Evolutionary conservation across 2,113 vertebrate species (phyloP).

Genomic region (Leiothrix lutea): DNA sequence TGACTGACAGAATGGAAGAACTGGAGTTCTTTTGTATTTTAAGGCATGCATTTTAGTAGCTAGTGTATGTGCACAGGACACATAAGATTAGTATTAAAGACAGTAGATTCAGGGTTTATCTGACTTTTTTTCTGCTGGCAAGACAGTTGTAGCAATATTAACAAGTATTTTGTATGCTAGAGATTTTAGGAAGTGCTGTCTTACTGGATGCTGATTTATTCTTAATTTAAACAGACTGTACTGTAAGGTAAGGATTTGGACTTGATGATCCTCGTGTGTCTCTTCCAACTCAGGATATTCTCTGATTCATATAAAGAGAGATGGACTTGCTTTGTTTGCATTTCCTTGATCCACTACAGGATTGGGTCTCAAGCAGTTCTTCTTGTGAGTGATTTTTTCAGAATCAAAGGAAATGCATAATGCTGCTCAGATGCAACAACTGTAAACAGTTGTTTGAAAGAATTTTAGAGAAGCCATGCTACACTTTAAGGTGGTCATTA

Average conservation of each 20-base stretch:
- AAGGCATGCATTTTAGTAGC: background rate
- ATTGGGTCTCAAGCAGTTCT: background rate
- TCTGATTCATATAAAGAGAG: background rate
- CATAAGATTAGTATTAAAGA: background rate
- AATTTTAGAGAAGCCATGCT: background rate
- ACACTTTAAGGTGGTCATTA: background rate
- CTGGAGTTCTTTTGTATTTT: background rate
- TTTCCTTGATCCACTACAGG: background rate
- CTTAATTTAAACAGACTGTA: background rate
- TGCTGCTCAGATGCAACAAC: background rate
- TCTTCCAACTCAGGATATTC: background rate
- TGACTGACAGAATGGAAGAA: background rate
- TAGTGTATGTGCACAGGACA: background rate
- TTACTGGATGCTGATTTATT: background rate
- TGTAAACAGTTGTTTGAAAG: background rate
- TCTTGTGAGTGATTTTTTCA: background rate
- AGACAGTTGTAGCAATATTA: background rate
- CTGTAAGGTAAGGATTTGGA: background rate
- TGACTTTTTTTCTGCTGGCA: background rate
- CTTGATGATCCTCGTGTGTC: background rate
- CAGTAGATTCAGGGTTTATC: background rate
- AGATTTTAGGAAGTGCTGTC: background rate
- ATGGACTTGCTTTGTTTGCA: background rate
- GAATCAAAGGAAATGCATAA: background rate
- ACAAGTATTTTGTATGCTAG: background rate